These are phyloP conservation scores for Actinia tenebrosa DNA, from an alignment of 64 coral and sea anemone species.

Conservation along the genomic window DNA sequence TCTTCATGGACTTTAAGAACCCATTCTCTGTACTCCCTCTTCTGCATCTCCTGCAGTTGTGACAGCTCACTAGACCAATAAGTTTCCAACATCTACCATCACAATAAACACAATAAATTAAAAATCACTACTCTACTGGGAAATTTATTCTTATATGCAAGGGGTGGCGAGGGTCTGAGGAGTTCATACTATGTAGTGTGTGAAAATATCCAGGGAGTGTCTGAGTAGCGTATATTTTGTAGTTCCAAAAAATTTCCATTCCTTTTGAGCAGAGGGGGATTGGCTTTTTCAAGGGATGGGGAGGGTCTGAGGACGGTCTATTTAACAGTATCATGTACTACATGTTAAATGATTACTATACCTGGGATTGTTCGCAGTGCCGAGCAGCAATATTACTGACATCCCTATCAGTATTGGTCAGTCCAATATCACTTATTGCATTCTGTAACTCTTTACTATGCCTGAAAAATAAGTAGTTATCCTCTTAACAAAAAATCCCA, in stretches of 20 bases:
- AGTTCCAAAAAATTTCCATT: too few relatives aligned
- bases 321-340: background rate
- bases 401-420: conserved; percentile 72
- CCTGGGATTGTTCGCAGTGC: conserved; percentile 94
- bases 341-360: background rate
- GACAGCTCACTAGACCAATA: conserved; percentile 99
- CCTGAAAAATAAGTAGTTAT: conserved; percentile 21
- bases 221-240: background rate
- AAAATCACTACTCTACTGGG: too few relatives aligned
- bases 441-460: conserved; percentile 75
- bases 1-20: conserved; percentile 97
- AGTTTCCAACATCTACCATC: conserved; percentile 81
- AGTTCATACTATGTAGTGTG: too few relatives aligned
- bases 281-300: background rate
- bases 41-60: conserved; percentile 92
- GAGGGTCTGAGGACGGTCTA: background rate
- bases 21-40: conserved; percentile 95
- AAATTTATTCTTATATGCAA: background rate
- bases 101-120: background rate
- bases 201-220: background rate
- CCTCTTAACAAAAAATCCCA: too few relatives aligned
- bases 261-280: too few relatives aligned
- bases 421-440: conserved; percentile 70
- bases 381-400: conserved; percentile 88
- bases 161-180: background rate